phyloP scores from a whole-genome alignment of 2,797 vertebrate species.

The Cirrhinus mrigala region DNA sequence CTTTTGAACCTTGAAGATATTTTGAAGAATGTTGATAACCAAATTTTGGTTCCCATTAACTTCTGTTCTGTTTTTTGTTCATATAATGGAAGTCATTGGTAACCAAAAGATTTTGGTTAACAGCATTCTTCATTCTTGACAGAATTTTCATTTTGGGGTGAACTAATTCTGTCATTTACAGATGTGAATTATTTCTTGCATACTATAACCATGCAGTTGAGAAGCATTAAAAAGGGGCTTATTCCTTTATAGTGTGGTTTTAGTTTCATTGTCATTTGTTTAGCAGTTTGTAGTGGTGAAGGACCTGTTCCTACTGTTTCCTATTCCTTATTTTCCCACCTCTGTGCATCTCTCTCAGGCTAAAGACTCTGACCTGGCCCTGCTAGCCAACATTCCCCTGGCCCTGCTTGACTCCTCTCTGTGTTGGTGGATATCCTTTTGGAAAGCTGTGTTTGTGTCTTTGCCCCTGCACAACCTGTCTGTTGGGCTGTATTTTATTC shows the following conservation, averaged over 20 bases:
- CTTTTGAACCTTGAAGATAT: neutral
- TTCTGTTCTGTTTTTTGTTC: neutral
- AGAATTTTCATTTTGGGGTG: neutral
- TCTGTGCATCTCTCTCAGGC: constrained; percentile 72
- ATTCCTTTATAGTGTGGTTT: neutral
- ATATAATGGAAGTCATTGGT: neutral
- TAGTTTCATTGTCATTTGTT: neutral
- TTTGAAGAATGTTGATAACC: neutral
- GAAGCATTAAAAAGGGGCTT: neutral
- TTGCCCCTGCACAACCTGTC: constrained; percentile 11
- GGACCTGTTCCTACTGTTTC: constrained; percentile 19
- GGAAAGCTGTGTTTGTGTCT: constrained; percentile 59
- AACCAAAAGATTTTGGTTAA: neutral
- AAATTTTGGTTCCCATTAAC: neutral
- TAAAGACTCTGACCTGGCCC: constrained; percentile 88
- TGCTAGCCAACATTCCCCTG: constrained; percentile 89
- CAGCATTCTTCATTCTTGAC: neutral
- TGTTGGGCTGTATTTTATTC: neutral
- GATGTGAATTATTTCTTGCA: neutral
- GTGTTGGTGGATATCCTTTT: constrained; percentile 95
- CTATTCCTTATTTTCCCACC: constrained; percentile 32
- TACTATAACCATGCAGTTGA: too few relatives aligned
- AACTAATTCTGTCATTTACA: neutral
- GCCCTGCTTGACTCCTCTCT: constrained; percentile 91
- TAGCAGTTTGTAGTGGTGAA: neutral